These are phyloP conservation scores for Amblyopsis hoosieri DNA, from an alignment of 2,797 vertebrate genomes.

Conservation along the genomic window DNA sequence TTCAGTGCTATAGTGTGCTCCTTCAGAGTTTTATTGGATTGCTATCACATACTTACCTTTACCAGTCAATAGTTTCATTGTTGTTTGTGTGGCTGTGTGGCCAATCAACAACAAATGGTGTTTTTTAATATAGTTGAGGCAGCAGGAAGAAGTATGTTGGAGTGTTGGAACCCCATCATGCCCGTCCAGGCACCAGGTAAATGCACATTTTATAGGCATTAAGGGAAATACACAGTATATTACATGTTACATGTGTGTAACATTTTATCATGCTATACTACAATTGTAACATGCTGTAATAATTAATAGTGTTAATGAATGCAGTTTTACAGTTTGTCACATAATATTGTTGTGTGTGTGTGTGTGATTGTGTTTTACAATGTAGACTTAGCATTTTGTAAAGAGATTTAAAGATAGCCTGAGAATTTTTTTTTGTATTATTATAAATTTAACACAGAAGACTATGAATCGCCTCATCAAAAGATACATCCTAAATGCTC, in stretches of 20 bases:
- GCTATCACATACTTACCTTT: too few species aligned
- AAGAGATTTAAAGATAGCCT: not conserved
- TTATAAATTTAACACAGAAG: slow-evolving; percentile 75
- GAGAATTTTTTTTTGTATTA: not conserved
- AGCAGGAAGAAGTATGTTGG: slow-evolving; percentile 71
- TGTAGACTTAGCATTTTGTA: not conserved
- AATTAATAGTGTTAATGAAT: too few species aligned
- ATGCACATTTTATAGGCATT: slow-evolving; percentile 18
- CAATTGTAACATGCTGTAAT: too few species aligned
- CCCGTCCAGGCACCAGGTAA: slow-evolving; percentile 89
- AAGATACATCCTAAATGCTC: slow-evolving; percentile 77
- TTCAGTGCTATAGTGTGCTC: too few species aligned
- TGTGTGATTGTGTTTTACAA: not conserved
- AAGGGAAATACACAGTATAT: not conserved
- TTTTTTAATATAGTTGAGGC: slow-evolving; percentile 73
- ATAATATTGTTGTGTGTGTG: not conserved
- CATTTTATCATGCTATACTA: not conserved
- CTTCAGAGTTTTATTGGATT: too few species aligned
- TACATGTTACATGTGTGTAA: not conserved
- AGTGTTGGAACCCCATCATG: slow-evolving; percentile 77
- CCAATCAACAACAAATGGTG: not conserved
- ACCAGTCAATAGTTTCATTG: not conserved
- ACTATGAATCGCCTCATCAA: slow-evolving; percentile 92
- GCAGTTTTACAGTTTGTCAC: not conserved
- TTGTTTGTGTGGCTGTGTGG: not conserved